Conservation (phyloP, 2,888 invertebrate species). For the Hemithea aestivaria region DNA sequence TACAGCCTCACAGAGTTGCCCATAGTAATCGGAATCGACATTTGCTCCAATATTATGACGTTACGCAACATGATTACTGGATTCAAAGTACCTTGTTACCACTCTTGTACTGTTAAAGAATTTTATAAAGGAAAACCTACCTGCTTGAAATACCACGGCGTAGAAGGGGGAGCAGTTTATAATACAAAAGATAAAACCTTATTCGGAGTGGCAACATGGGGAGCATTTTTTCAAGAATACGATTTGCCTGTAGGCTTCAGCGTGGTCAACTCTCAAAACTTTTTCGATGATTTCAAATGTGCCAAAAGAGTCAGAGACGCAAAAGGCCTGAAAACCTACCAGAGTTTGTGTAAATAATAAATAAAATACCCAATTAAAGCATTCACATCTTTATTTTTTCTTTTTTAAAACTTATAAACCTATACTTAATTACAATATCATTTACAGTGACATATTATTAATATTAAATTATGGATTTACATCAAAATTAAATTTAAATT, state of each 20-base stretch:
- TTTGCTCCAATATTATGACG: constrained; percentile 41
- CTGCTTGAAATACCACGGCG: constrained; percentile 45
- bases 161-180: constrained; percentile 48
- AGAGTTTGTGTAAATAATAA: constrained; percentile 38
- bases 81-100: constrained; percentile 52
- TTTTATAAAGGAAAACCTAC: constrained; percentile 13
- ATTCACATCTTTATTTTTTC: background rate
- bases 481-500: constrained; percentile 84
- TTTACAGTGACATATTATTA: background rate
- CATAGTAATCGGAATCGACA: constrained; percentile 34
- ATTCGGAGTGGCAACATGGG: constrained; percentile 58
- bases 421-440: no score
- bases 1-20: constrained; percentile 39
- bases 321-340: constrained; percentile 29
- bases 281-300: constrained; percentile 44
- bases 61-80: constrained; percentile 23
- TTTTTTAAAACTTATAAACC: no score
- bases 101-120: constrained; percentile 39
- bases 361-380: constrained; percentile 2
- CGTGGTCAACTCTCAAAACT: constrained; percentile 45
- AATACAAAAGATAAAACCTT: constrained; percentile 33
- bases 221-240: constrained; percentile 19
- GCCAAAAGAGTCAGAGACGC: constrained; percentile 43
- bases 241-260: constrained; percentile 55
- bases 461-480: constrained; percentile 39